A percentile compares a stretch with the other conserved stretches of the same genome.
These are phyloP conservation scores for Drosophila kikkawai DNA, from an alignment of 1,140 invertebrate species.

Conservation along the genomic window DNA sequence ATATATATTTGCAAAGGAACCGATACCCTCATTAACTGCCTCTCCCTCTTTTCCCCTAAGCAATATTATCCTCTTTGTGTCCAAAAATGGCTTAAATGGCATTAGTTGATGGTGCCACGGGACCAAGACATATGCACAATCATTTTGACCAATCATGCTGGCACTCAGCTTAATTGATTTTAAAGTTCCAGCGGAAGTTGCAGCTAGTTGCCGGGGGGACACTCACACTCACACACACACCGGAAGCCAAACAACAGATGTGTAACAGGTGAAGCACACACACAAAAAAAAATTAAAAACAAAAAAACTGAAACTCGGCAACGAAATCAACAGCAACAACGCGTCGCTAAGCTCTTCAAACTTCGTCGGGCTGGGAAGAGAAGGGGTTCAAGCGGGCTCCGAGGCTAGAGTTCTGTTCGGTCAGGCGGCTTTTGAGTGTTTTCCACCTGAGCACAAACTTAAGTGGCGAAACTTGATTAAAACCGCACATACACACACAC, in stretches of 20 bases:
- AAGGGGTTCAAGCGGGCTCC: slow-evolving; percentile 26
- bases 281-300: slow-evolving; percentile 17
- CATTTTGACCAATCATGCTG: slow-evolving; percentile 69
- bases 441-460: slow-evolving; percentile 80
- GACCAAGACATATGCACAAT: slow-evolving; percentile 38
- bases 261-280: slow-evolving; percentile 42
- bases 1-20: background rate
- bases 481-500: slow-evolving; percentile 54
- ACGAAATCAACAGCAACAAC: slow-evolving; percentile 25
- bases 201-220: background rate
- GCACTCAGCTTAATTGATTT: slow-evolving; percentile 80
- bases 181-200: slow-evolving; percentile 55
- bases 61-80: background rate
- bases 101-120: background rate
- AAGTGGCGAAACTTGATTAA: slow-evolving; percentile 82
- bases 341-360: slow-evolving; percentile 59
- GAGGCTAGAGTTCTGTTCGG: slow-evolving; percentile 49
- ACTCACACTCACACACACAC: background rate
- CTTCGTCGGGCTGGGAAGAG: slow-evolving; percentile 25
- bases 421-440: slow-evolving; percentile 78
- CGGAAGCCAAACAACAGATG: slow-evolving; percentile 23
- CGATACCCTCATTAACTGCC: background rate
- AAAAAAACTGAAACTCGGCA: slow-evolving; percentile 29
- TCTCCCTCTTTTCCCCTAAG: too few relatives aligned
- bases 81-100: background rate